phyloP scores from a whole-genome alignment of 2,113 vertebrate genomes.

The Gracilinanus agilis region DNA sequence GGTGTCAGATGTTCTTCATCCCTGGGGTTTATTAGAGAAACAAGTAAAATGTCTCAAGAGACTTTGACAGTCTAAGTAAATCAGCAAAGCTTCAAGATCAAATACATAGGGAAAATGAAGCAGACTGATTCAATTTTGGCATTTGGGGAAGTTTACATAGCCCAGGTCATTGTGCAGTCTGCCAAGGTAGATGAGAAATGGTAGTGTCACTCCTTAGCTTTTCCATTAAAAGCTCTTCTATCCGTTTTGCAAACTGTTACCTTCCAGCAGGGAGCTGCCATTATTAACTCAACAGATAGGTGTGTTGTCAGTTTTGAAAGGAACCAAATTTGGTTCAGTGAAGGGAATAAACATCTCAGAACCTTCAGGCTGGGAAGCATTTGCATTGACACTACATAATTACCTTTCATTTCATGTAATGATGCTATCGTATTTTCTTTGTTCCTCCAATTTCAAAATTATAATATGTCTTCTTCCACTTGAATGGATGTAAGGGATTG shows the following conservation, averaged over 20 bases:
- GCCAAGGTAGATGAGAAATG: conserved; percentile 70
- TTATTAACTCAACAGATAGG: conserved; percentile 76
- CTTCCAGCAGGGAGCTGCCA: conserved; percentile 62
- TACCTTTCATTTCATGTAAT: conserved; percentile 75
- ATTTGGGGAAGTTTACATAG: conserved; percentile 52
- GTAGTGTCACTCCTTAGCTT: conserved; percentile 67
- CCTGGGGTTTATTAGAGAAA: conserved; percentile 40
- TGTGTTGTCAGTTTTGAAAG: conserved; percentile 74
- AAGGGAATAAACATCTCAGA: conserved; percentile 77
- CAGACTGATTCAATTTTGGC: background rate
- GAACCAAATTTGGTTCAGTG: conserved; percentile 77
- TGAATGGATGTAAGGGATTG: conserved; percentile 62
- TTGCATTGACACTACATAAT: conserved; percentile 69
- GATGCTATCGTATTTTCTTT: conserved; percentile 72
- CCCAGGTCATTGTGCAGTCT: conserved; percentile 34
- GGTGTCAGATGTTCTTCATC: conserved; percentile 43
- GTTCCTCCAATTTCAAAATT: conserved; percentile 75
- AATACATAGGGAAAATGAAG: conserved; percentile 40
- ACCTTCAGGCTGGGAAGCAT: conserved; percentile 65
- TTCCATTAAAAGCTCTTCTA: conserved; percentile 71
- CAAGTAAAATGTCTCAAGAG: conserved; percentile 40
- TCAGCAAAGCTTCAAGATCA: conserved; percentile 66
- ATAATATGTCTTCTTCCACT: conserved; percentile 61
- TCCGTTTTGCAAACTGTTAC: conserved; percentile 62
- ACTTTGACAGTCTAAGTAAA: conserved; percentile 44